Percentiles rank a stretch among this genome's conserved stretches.
These are phyloP conservation scores for Brachyrhaphis roseni DNA, from an alignment of 2,797 vertebrate genomes.

Conservation along the genomic window DNA sequence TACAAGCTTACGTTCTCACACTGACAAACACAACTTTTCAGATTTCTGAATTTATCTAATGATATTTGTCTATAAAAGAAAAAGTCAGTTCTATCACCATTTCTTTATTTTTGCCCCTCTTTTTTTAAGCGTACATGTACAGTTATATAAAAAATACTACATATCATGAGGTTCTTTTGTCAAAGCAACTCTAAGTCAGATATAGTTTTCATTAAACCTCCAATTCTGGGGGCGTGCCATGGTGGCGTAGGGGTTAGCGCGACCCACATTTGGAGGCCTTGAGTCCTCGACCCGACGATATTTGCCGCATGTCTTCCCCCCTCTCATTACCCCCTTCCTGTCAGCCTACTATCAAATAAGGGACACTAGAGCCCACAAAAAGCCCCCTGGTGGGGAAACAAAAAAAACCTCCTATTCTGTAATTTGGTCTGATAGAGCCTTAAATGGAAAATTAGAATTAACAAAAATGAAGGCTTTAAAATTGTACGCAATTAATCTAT, in stretches of 20 bases:
- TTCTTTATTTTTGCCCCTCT: neutral
- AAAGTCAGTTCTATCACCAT: neutral
- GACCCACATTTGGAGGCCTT: too few species aligned
- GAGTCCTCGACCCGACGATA: too few species aligned
- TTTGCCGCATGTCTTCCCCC: too few species aligned
- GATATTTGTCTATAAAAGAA: neutral
- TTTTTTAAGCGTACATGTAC: neutral
- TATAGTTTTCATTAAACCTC: neutral
- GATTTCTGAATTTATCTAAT: neutral
- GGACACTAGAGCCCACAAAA: too few species aligned
- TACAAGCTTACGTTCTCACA: neutral
- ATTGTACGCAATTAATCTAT: neutral
- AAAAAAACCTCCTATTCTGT: neutral
- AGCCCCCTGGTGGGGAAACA: too few species aligned
- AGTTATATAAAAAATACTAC: neutral
- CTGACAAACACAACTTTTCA: neutral
- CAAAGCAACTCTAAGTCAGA: neutral
- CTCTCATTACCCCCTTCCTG: too few species aligned
- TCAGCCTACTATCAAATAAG: too few species aligned
- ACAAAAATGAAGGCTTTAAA: neutral
- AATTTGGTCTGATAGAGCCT: neutral
- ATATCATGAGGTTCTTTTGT: neutral
- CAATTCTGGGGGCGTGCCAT: too few species aligned
- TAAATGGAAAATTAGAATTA: neutral
- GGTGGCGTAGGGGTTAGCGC: too few species aligned